Evolutionary conservation across 37 sponge, comb jelly and placozoan genomes (phyloP), one percentile per base, ranked within the genome.

Genomic region (Spongilla lacustris): DNA sequence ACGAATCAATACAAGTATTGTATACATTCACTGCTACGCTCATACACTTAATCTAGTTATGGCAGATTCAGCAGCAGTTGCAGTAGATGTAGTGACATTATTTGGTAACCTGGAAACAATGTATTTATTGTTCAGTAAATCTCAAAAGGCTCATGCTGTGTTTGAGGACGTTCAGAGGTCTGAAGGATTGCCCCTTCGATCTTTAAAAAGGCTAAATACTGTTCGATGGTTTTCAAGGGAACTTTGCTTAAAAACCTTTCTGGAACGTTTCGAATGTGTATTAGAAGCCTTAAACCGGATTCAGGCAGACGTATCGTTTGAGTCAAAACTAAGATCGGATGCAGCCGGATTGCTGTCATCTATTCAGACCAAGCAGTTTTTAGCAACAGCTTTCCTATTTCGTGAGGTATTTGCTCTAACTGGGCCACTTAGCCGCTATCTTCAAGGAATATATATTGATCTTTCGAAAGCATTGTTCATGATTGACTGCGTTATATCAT

Each of bases 151-250:
- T 58, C 58, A 19, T 58, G 58, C 58, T 58, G 58, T 58, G 58
- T 58, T 58, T 58, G 58, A 58, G 58, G 58, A 58, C 58, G 11
- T 58, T 58, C 58, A 58, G 58, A 58, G 58, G 11, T 58, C 58
- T 58, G 58, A 58, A 58, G 58, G 58, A 58, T 17, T 58, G 58
- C 58, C 12, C 11, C 58, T 58, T 58, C 58, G 58, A 6, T 58
- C 58, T 58, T 58, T 58, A 58, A 58, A 58, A 58, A 58, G 58
- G 19, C 58, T 58, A 58, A 58, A 58, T 58, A 58, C 58, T 58
- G 58, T 58, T 58, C 58, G 58, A 58, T 58, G 58, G 58, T 58
- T 58, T 58, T 58, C 58, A 58, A 58, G 58, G 58, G 58, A 58
- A 58, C 58, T 58, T 0, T 58, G 58, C 19, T 58, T 58, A 58